phyloP scores from a whole-genome alignment of 2,797 vertebrate genomes.

The Mus spretus region DNA sequence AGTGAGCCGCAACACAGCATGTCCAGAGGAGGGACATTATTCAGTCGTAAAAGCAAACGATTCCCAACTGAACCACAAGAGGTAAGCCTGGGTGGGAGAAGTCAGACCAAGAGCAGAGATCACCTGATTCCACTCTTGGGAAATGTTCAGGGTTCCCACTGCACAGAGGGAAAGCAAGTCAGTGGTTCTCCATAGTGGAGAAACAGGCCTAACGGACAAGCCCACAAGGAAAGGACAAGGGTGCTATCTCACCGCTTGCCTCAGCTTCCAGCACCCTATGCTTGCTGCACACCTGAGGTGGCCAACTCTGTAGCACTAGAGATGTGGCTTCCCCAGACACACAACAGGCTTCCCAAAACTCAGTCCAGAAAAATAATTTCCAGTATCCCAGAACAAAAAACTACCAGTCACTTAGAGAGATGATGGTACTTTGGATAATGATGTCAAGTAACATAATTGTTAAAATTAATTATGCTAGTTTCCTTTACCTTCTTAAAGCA shows the following conservation, averaged over 20 bases:
- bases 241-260: accelerated
- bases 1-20: background rate
- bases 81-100: background rate
- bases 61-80: background rate
- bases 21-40: background rate
- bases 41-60: background rate
- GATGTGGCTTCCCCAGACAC: background rate
- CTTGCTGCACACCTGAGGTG: background rate
- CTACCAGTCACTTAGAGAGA: background rate
- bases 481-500: background rate
- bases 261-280: no score
- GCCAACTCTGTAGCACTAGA: background rate
- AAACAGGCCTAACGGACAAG: background rate
- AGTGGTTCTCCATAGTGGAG: background rate
- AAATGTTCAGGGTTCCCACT: background rate
- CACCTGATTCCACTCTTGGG: background rate
- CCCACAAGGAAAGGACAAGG: background rate
- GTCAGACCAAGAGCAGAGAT: background rate
- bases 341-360: background rate
- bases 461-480: background rate
- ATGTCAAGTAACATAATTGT: background rate
- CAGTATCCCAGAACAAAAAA: background rate
- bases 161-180: no score
- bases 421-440: background rate
- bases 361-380: background rate